phyloP scores from a whole-genome alignment of 2,113 vertebrate genomes.

The Harpagus bidentatus region DNA sequence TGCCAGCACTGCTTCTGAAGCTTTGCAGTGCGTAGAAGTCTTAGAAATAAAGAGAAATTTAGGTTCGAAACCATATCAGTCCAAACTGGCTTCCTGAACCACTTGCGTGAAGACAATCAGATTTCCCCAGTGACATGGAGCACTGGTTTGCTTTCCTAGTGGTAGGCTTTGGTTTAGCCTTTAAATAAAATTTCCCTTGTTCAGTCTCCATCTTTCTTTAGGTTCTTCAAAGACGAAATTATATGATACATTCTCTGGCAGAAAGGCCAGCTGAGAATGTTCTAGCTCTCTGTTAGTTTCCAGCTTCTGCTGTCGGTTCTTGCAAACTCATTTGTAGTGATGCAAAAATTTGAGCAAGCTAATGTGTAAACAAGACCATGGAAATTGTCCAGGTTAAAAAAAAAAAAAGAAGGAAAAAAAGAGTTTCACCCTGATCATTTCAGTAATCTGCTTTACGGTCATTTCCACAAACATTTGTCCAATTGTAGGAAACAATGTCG shows the following conservation, averaged over 20 bases:
- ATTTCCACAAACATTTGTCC: neutral
- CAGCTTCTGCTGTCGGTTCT: neutral
- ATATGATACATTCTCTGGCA: neutral
- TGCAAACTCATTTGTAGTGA: neutral
- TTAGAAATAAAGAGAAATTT: neutral
- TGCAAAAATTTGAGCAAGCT: neutral
- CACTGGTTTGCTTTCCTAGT: neutral
- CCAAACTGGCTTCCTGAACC: neutral
- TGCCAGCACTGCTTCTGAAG: neutral
- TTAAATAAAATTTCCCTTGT: neutral
- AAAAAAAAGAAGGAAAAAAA: neutral
- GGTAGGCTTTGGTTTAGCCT: neutral
- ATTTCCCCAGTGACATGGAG: neutral
- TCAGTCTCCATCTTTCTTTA: neutral
- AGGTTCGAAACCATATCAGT: neutral
- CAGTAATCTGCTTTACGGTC: neutral
- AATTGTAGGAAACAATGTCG: neutral
- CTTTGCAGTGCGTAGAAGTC: neutral
- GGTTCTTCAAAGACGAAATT: neutral
- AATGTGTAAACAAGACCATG: neutral
- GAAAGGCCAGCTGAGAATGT: neutral
- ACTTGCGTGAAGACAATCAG: neutral
- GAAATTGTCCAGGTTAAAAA: neutral
- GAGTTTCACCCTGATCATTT: neutral
- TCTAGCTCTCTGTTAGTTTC: neutral